Evolutionary conservation across 2,113 vertebrate genomes (phyloP), one percentile per base, ranked within the genome.

Genomic region (Hemibagrus wyckioides): DNA sequence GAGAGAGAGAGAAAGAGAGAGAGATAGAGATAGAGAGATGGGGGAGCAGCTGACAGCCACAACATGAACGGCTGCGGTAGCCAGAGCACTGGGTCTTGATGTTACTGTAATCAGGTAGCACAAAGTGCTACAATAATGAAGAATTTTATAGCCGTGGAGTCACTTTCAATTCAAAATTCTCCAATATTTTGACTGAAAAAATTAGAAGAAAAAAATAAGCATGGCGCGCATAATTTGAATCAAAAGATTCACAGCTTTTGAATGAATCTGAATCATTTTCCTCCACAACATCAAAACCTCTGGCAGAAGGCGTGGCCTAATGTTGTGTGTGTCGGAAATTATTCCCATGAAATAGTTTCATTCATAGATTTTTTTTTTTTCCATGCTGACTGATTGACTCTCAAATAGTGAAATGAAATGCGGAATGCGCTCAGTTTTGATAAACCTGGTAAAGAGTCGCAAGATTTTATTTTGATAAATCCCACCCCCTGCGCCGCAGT

Each of bases 41-140:
- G 44, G 63, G 44, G 73, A 39, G 28, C 93, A 94, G 93, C 92
- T 94, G 93, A 94, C 93, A 93, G 89, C 90, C 69, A 88, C 89
- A 87, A 91, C 84, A 92, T 94, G 93, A 93, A 93, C 92, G 93
- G 86, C 86, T 90, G 93, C 91, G 94, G 93, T 88, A 90, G 92
- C 89, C 92, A 94, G 92, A 92, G 92, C 89, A 89, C 91, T 85
- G 90, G 89, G 89, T 92, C 89, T 80, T 92, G 89, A 89, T 88
- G 61, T 86, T 44, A 61, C 75, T 88, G 71, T 88, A 82, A 84
- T 44, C 81, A 52, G 41, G 73, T 23, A 17, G 86, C 54, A 73
- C 23, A n/a, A 5, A 41, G 36, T n/a, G n/a, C n/a, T n/a, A 75
- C 19, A 25, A 6, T 48, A 48, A 8, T 4, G 2, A 2, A n/a